Conservation (phyloP, 92 coral and sea anemone genomes). For the Siderastrea siderea region DNA sequence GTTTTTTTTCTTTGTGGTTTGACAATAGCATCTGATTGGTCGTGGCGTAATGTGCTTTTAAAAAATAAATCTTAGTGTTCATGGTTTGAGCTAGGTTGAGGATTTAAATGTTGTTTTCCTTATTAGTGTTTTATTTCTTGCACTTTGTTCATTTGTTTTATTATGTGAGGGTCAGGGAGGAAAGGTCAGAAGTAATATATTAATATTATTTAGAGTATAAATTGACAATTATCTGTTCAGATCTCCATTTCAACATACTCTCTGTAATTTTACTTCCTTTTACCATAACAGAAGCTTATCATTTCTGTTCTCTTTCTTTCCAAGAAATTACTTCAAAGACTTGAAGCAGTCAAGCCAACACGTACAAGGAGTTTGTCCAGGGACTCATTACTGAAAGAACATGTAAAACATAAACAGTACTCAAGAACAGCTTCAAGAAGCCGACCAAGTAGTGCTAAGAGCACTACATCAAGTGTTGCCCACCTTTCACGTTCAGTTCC, state of each 20-base stretch:
- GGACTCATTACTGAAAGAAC: conserved; percentile 81
- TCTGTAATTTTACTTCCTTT: neutral
- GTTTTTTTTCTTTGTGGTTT: too few relatives aligned
- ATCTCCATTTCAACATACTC: neutral
- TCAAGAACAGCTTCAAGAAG: conserved; percentile 77
- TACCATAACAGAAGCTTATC: neutral
- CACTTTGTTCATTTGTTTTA: too few relatives aligned
- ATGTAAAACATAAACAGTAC: conserved; percentile 73
- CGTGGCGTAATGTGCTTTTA: too few relatives aligned
- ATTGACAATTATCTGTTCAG: too few relatives aligned
- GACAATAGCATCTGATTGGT: too few relatives aligned
- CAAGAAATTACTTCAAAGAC: conserved; percentile 90
- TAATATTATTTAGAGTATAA: too few relatives aligned
- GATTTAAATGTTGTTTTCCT: too few relatives aligned
- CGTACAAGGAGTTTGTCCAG: conserved; percentile 74
- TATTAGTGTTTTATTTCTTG: too few relatives aligned
- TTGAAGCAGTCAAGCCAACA: conserved; percentile 88
- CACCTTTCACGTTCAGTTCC: conserved; percentile 57
- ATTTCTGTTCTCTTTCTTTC: conserved; percentile 20
- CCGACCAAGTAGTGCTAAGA: conserved; percentile 83
- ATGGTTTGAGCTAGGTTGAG: too few relatives aligned
- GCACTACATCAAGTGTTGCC: conserved; percentile 52
- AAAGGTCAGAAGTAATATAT: too few relatives aligned
- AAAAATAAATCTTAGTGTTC: too few relatives aligned
- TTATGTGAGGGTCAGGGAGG: too few relatives aligned